Evolutionary conservation across 2,888 invertebrate species (phyloP), one percentile per base, ranked within the genome.

Genomic region (Notodonta dromedarius): DNA sequence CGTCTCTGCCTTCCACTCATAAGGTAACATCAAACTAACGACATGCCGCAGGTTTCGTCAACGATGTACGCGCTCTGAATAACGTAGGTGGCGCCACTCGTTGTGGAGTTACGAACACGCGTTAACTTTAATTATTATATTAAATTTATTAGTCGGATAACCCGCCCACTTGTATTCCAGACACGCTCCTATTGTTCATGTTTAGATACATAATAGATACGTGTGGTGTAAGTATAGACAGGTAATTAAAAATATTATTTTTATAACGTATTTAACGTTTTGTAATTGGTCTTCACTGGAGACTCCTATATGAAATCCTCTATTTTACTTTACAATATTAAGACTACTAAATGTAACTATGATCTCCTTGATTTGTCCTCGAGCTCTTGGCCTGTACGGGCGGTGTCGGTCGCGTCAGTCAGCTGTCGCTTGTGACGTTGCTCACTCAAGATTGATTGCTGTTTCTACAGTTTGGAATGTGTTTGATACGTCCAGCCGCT

Each of bases 401-500:
- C 56, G 44, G 57, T 50, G 61, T 13, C 35, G 14, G 58, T 59
- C 40, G 40, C 55, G 13, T 55, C 55, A 55, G 40, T 3, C 40
- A n/a, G 58, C 32, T 66, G 73, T 73, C 63, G 59, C 55, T 73
- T 70, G 46, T 13, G 7, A 9, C 32, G 14, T 40, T 40, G 16
- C 16, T 63, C 64, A 48, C 62, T 52, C 39, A 62, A 72, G 77
- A 77, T 72, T 67, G 74, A 77, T 77, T 51, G 66, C 59, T 54
- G 56, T 48, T 46, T 58, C n/a, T 24, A 51, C 51, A 48, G 48
- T 48, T n/a, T 48, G 6, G 48, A 12, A 48, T 14, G 14, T 14
- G 2, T n/a, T 48, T 4, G 11, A 46, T 46, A 11, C 9, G 50
- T 50, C 50, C 50, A 50, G 7, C 6, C 12, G 32, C 12, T 52